Base-by-base conservation (phyloP, 2,888 invertebrate species). In the Xestoiulus laeticollis region DNA sequence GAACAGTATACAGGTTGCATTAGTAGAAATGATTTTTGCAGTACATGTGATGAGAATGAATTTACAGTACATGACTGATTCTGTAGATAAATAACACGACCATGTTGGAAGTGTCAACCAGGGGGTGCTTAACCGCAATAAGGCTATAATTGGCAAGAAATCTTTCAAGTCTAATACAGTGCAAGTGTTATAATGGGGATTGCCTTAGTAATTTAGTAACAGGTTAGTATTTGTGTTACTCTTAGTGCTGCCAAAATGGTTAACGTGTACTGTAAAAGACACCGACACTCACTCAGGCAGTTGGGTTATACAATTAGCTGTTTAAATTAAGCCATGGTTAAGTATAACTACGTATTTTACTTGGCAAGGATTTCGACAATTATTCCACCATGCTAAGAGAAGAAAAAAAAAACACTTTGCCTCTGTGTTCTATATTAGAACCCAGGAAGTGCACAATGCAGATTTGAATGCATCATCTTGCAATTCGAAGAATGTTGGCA, bases 401-500 rank as follows among this genome's bases (percentile, higher is more conserved):
- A 48, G 44, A 44, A 14, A 78, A 78, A 78, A 78, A 4, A 78
- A n/a, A 22, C 78, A 14, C 14, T 48, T 16, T 16, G 48, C 10
- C 16, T 30, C 14, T 30, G 30, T 14, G 8, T 19, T 22, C 59
- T 4, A 22, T 10, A 59, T 59, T 4, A 8, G 78, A 78, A 78
- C 30, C 16, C 30, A 1, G 14, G 30, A 78, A 26, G 78, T 78
- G 78, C 78, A 30, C 12, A 30, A 78, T 78, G 78, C 78, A 30
- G 14, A 14, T 30, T 14, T 1, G 78, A 78, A 78, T 30, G 78
- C 78, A 78, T 26, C 78, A 78, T 78, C 78, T 30, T 30, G 26
- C 2, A 78, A 78, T 78, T 78, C 16, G 78, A 78, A 30, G 4
- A 78, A 78, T 78, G 78, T 78, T 78, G 78, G 78, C 78, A 78